phyloP scores from a whole-genome alignment of 92 coral and sea anemone species.

The Phenganax marumi region DNA sequence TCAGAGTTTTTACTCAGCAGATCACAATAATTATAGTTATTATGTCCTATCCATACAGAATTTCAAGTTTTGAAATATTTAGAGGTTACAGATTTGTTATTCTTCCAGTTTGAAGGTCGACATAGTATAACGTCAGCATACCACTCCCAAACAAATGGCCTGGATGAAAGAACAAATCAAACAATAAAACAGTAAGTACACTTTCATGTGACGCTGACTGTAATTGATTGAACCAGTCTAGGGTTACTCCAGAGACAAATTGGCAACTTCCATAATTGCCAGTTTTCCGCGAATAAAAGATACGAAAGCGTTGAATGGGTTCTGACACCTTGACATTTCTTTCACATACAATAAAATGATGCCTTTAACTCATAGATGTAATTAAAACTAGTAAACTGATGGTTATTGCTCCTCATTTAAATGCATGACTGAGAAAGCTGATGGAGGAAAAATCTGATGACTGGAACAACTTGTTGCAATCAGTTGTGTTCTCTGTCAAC shows the following conservation, averaged over 20 bases:
- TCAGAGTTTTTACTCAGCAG: too few species aligned
- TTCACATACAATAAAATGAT: too few species aligned
- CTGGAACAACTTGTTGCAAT: conserved; percentile 28
- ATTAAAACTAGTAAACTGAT: too few species aligned
- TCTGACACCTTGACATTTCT: too few species aligned
- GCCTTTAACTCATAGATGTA: too few species aligned
- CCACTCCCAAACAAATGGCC: conserved; percentile 68
- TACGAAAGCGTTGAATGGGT: too few species aligned
- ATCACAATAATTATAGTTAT: too few species aligned
- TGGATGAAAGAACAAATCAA: conserved; percentile 69
- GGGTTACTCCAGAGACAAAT: not conserved
- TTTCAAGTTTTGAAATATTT: not conserved
- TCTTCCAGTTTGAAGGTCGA: conserved; percentile 42
- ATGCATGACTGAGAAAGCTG: conserved; percentile 25
- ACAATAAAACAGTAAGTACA: conserved; percentile 48
- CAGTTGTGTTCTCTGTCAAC: conserved; percentile 31
- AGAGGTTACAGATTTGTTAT: conserved; percentile 40
- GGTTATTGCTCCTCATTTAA: not conserved
- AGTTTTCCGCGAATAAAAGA: too few species aligned
- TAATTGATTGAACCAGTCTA: not conserved
- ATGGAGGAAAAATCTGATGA: conserved; percentile 6
- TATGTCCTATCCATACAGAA: not conserved
- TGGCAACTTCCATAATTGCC: too few species aligned
- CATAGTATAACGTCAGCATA: conserved; percentile 66
- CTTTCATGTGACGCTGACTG: not conserved